phyloP scores from a whole-genome alignment of 2,113 vertebrate genomes.

The Corythaixoides concolor region DNA sequence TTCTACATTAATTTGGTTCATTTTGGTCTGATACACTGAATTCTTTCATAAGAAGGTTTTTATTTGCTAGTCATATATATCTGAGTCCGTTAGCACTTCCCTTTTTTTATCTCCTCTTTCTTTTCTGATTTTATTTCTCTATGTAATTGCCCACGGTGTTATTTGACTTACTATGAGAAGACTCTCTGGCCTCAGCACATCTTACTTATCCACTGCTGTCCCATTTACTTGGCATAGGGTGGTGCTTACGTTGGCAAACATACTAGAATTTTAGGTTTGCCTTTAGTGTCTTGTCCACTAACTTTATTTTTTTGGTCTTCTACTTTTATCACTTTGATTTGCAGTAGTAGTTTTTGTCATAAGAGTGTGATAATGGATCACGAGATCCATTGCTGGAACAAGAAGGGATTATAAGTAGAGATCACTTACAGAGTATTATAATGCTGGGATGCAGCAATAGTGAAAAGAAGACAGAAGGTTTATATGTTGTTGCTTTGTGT shows the following conservation, averaged over 20 bases:
- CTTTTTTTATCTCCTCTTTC: background rate
- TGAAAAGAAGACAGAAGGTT: background rate
- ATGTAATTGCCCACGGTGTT: background rate
- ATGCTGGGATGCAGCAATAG: background rate
- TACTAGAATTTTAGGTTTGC: accelerated
- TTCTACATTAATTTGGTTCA: background rate
- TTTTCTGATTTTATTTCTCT: background rate
- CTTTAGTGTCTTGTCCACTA: accelerated
- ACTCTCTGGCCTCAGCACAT: background rate
- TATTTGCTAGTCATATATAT: background rate
- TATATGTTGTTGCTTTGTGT: background rate
- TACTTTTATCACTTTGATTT: background rate
- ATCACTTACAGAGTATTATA: background rate
- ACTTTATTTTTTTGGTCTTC: background rate
- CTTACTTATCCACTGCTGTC: background rate
- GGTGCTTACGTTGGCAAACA: background rate
- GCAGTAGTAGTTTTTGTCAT: background rate
- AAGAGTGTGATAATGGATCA: background rate
- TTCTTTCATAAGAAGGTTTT: background rate
- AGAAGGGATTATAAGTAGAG: background rate
- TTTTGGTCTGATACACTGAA: background rate
- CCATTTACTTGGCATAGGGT: background rate
- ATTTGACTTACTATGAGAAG: background rate
- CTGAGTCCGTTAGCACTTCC: background rate
- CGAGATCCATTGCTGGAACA: background rate